These are phyloP conservation scores for Erinaceus europaeus DNA, from an alignment of 2,113 vertebrate genomes.

Conservation along the genomic window DNA sequence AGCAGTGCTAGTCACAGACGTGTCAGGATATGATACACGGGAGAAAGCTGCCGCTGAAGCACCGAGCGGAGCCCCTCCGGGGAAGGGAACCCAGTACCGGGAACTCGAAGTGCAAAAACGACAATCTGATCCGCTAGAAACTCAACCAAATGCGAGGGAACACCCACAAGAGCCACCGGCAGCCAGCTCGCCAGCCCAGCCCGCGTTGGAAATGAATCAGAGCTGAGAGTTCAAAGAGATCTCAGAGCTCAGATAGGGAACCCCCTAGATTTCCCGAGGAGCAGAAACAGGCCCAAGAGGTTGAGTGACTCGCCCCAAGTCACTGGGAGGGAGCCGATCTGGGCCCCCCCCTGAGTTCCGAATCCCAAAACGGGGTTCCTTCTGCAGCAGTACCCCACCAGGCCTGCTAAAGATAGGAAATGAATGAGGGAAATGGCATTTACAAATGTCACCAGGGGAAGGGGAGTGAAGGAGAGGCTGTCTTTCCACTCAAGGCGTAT, in stretches of 20 bases:
- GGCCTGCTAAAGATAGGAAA: slow-evolving; percentile 43
- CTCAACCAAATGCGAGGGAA: neutral
- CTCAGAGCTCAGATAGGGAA: neutral
- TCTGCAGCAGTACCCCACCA: neutral
- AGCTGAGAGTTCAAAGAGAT: slow-evolving; percentile 4
- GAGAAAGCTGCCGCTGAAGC: no score
- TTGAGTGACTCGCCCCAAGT: neutral
- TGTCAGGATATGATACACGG: no score
- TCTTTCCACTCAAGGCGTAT: slow-evolving; percentile 46
- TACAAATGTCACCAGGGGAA: slow-evolving; percentile 69
- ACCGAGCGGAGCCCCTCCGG: no score
- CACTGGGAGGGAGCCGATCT: neutral
- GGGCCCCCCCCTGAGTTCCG: neutral
- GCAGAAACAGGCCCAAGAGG: neutral
- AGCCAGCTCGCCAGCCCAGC: slow-evolving; percentile 11
- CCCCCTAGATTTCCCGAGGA: slow-evolving; percentile 20
- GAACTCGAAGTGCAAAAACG: neutral
- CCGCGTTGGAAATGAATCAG: slow-evolving; percentile 35
- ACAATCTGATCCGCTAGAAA: neutral
- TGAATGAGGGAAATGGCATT: slow-evolving; percentile 64
- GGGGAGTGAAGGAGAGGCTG: slow-evolving; percentile 45
- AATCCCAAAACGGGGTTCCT: neutral
- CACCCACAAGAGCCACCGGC: neutral
- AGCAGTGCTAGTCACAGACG: no score
- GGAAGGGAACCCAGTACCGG: no score